Evolutionary conservation across 2,888 invertebrate genomes (phyloP), one percentile per base, ranked within the genome.

Genomic region (Fragum whitleyi): DNA sequence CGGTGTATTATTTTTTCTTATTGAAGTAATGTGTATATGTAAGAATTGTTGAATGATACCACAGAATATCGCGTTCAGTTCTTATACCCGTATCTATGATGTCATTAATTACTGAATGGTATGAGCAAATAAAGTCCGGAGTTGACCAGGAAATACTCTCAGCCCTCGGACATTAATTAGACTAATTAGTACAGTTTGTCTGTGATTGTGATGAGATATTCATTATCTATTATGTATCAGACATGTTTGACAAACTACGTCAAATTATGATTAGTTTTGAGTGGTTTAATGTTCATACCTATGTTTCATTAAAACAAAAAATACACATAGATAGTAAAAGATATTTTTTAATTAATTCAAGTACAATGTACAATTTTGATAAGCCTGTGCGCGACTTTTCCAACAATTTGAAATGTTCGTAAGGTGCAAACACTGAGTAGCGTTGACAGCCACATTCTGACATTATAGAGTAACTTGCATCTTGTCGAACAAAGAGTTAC

Each of bases 61-160:
- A 14, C 16, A 23, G 7, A 28, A 14, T 6, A 28, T 14, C 11
- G 16, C 2, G 16, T 57, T 57, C 26, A 9, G 16, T 26, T 28
- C 11, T 57, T 57, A 57, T 57, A 57, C 21, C 28, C 0, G 14
- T 28, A 57, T 19, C 57, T 28, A 28, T 3, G 28, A 57, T 57
- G 26, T 57, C 57, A 28, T 57, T 57, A 57, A 21, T 26, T 57
- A 26, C 0, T 28, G 23, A 28, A 57, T 0, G 57, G 9, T 19
- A 28, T 57, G 57, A 57, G 57, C 23, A 57, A 57, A 57, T 57
- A 26, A 57, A 57, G 57, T 57, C 57, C 6, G 57, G 11, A 57
- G 57, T 23, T 28, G 57, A 57, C 57, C 23, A 23, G 57, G 57
- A 57, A 28, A 28, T 57, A 23, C 57, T 57, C 23, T 28, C 16